phyloP scores from a whole-genome alignment of 2,797 vertebrate genomes.

The Sciurus carolinensis region DNA sequence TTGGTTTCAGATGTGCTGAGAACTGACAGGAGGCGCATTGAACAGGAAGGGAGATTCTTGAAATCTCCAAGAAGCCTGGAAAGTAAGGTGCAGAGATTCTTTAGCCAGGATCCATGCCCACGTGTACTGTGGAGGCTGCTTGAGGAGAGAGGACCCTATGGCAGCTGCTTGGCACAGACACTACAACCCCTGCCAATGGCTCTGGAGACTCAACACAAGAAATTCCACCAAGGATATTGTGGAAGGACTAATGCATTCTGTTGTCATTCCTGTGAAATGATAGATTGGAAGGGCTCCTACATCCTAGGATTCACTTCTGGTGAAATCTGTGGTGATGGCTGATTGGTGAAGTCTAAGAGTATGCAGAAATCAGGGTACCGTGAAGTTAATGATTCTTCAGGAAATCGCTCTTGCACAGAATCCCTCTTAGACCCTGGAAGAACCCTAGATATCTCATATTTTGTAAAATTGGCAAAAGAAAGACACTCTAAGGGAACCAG shows the following conservation, averaged over 20 bases:
- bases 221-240: not conserved
- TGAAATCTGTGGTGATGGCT: not conserved
- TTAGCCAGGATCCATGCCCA: not conserved
- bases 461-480: not conserved
- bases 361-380: not conserved
- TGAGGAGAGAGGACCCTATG: rapidly evolving
- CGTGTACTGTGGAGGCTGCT: not conserved
- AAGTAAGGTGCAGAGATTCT: not conserved
- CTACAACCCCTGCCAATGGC: rapidly evolving
- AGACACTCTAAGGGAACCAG: not conserved
- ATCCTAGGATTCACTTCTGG: not conserved
- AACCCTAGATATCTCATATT: not conserved
- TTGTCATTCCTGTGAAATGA: not conserved
- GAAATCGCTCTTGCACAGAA: too few species aligned
- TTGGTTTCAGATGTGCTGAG: not conserved
- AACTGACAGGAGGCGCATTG: too few species aligned
- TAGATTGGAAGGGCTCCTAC: not conserved
- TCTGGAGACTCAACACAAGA: not conserved
- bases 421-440: not conserved
- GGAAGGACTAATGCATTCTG: not conserved
- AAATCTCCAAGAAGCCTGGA: not conserved
- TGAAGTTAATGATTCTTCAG: not conserved
- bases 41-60: not conserved
- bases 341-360: not conserved
- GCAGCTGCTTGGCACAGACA: not conserved